These are phyloP conservation scores for Archocentrus centrarchus DNA, from an alignment of 2,113 vertebrate genomes.

Conservation along the genomic window DNA sequence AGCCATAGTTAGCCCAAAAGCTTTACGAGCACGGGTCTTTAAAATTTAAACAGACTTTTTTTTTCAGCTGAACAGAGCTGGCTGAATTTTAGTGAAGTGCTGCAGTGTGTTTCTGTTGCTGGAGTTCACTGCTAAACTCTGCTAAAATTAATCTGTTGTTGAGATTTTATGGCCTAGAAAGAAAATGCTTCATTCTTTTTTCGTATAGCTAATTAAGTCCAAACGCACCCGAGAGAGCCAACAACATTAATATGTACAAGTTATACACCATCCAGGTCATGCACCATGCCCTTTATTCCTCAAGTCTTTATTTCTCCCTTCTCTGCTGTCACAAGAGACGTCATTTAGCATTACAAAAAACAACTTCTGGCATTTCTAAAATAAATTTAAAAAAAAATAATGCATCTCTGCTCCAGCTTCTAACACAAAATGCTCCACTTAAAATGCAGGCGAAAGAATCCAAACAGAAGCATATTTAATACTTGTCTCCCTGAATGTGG, in stretches of 20 bases:
- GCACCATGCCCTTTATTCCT: background rate
- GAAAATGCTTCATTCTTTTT: background rate
- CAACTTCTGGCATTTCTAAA: too few species aligned
- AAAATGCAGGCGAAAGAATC: too few species aligned
- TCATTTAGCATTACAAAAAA: too few species aligned
- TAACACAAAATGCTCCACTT: too few species aligned
- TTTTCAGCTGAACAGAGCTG: background rate
- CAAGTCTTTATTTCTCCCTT: too few species aligned
- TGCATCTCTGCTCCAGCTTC: too few species aligned
- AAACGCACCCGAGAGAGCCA: background rate
- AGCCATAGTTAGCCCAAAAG: background rate
- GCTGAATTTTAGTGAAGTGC: background rate
- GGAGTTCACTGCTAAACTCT: background rate
- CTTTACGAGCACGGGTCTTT: background rate
- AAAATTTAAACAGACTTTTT: background rate
- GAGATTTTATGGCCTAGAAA: background rate
- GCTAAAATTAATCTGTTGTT: background rate
- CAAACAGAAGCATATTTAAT: too few species aligned
- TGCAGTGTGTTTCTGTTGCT: background rate
- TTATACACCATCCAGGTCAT: background rate
- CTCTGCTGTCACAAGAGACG: too few species aligned
- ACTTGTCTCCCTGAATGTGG: too few species aligned
- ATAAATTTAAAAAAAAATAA: too few species aligned
- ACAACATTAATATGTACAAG: slow-evolving; percentile 1
- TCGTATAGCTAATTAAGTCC: background rate